A percentile compares a stretch with the other conserved stretches of the same genome.
Evolutionary conservation across 2,888 invertebrate genomes (phyloP).

Genomic region (Nemotelus pantherinus): DNA sequence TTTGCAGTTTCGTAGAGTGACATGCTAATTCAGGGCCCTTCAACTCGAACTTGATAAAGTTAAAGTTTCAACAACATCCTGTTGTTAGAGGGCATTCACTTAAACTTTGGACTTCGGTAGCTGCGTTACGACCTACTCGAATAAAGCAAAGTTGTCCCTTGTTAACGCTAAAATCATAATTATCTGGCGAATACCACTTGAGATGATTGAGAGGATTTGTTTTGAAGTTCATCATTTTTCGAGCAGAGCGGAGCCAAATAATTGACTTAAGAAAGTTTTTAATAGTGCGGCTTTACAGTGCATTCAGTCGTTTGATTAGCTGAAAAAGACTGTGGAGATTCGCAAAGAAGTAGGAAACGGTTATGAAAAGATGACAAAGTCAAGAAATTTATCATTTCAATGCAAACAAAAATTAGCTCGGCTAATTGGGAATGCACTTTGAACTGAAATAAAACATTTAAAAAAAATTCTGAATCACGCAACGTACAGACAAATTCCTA

Average conservation of each 20-base stretch:
- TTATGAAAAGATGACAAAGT: too few relatives aligned
- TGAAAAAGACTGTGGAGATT: too few relatives aligned
- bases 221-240: not conserved
- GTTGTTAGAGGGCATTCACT: conserved; percentile 30
- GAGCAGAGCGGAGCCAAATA: not conserved
- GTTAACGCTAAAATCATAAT: conserved; percentile 39
- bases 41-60: conserved; percentile 24
- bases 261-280: not conserved
- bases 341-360: too few relatives aligned
- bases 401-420: too few relatives aligned
- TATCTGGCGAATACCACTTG: conserved; percentile 30
- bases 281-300: too few relatives aligned
- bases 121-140: not conserved
- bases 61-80: conserved; percentile 42
- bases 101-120: conserved; percentile 17
- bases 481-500: too few relatives aligned
- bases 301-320: too few relatives aligned
- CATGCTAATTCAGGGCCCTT: conserved; percentile 33
- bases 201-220: conserved; percentile 36
- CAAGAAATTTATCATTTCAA: too few relatives aligned
- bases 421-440: too few relatives aligned
- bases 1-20: conserved; percentile 14
- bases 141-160: conserved; percentile 34
- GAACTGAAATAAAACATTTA: too few relatives aligned
- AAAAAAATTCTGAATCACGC: too few relatives aligned